Evolutionary conservation across 2,888 invertebrate genomes (phyloP).

Genomic region (Eutolmus rufibarbis): DNA sequence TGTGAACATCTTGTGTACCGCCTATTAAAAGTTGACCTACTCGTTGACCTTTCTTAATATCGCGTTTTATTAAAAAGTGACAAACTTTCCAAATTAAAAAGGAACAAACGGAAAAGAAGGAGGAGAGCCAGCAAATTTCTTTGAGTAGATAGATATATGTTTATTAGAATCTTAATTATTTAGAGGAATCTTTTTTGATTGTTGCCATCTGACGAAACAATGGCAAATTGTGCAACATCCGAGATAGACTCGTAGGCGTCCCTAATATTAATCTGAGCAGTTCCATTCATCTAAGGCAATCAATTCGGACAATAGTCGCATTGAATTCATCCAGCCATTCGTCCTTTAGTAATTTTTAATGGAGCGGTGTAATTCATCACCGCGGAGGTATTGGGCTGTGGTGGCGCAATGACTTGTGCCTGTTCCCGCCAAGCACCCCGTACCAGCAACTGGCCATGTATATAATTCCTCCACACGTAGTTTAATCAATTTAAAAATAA

Average conservation of each 20-base stretch:
- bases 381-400: neutral
- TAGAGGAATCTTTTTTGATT: neutral
- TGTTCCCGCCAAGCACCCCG: neutral
- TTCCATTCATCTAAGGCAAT: conserved; percentile 19
- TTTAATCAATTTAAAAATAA: conserved; percentile 36
- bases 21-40: neutral
- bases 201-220: neutral
- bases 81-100: neutral
- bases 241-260: neutral
- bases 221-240: neutral
- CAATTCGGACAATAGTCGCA: conserved; percentile 18
- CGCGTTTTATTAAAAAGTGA: neutral
- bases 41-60: no score
- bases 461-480: conserved; percentile 16
- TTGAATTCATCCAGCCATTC: neutral
- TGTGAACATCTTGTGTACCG: neutral
- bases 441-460: neutral
- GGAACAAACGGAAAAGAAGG: neutral
- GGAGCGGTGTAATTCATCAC: neutral
- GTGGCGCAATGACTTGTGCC: neutral
- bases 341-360: conserved; percentile 4
- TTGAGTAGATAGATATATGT: no score
- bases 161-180: neutral
- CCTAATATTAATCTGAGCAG: neutral
- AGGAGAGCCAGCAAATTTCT: neutral